Conservation (phyloP, 2,888 invertebrate genomes). For the Eilema caniola region DNA sequence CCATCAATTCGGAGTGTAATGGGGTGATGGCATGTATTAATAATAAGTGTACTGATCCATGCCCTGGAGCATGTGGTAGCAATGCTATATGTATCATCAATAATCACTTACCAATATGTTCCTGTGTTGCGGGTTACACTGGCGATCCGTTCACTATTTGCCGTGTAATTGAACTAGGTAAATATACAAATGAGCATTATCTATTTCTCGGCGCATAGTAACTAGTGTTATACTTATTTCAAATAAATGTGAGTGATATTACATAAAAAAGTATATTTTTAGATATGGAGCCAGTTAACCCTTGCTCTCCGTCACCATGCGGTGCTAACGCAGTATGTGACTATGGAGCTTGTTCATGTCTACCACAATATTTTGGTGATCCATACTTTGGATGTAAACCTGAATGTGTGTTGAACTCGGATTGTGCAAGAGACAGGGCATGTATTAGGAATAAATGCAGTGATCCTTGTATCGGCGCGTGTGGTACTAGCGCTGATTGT, state of each 20-base stretch:
- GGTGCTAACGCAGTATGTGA: constrained; percentile 89
- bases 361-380: constrained; percentile 91
- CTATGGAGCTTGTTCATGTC: constrained; percentile 90
- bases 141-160: constrained; percentile 91
- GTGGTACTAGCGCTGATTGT: constrained; percentile 88
- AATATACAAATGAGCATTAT: constrained; percentile 15
- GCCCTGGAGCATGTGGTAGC: constrained; percentile 92
- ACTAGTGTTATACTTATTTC: too few species aligned
- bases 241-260: background rate
- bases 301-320: constrained; percentile 91
- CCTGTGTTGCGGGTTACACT: constrained; percentile 89
- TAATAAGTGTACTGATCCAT: constrained; percentile 91
- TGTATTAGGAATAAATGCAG: constrained; percentile 92
- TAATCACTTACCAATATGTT: constrained; percentile 90
- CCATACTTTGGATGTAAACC: constrained; percentile 92
- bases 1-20: constrained; percentile 90
- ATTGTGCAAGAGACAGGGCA: constrained; percentile 89
- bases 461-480: constrained; percentile 91
- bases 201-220: background rate
- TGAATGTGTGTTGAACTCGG: constrained; percentile 92
- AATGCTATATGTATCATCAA: constrained; percentile 91
- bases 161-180: constrained; percentile 66
- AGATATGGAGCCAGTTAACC: constrained; percentile 81
- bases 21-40: constrained; percentile 90
- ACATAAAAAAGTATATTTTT: constrained; percentile 46